phyloP scores from a whole-genome alignment of 1,140 invertebrate species.

The Drosophila sproati region DNA sequence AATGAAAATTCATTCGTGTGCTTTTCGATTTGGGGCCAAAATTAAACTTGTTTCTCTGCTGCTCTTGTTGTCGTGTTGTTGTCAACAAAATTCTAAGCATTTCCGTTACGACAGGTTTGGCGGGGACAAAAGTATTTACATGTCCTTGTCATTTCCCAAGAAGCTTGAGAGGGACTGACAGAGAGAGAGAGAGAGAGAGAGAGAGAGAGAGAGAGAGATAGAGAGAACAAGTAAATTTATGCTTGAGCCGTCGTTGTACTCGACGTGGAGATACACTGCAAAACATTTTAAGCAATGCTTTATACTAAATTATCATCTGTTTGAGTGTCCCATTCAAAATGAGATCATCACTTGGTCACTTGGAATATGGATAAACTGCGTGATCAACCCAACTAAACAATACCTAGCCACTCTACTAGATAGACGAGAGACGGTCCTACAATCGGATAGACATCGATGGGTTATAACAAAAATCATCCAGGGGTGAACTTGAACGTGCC shows the following conservation, averaged over 20 bases:
- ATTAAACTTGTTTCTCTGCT: constrained; percentile 44
- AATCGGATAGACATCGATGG: too few species aligned
- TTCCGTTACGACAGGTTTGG: constrained; percentile 27
- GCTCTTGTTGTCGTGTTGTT: constrained; percentile 15
- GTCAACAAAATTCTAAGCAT: constrained; percentile 57
- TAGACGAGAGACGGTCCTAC: too few species aligned
- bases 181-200: background rate
- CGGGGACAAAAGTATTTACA: constrained; percentile 70
- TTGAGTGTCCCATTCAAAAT: too few species aligned
- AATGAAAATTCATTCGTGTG: constrained; percentile 83
- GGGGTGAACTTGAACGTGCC: too few species aligned
- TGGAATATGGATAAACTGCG: too few species aligned
- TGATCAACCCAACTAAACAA: too few species aligned
- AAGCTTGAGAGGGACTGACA: background rate
- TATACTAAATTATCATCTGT: too few species aligned
- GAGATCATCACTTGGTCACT: too few species aligned
- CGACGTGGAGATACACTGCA: background rate
- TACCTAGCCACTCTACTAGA: too few species aligned
- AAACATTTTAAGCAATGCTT: too few species aligned
- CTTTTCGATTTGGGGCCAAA: constrained; percentile 68
- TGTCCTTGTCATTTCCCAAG: constrained; percentile 67
- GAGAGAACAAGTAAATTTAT: background rate
- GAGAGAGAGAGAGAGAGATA: background rate
- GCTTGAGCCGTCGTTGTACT: background rate
- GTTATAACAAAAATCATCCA: too few species aligned